Evolutionary conservation across 2,113 vertebrate genomes (phyloP).

Genomic region (Plotosus lineatus): DNA sequence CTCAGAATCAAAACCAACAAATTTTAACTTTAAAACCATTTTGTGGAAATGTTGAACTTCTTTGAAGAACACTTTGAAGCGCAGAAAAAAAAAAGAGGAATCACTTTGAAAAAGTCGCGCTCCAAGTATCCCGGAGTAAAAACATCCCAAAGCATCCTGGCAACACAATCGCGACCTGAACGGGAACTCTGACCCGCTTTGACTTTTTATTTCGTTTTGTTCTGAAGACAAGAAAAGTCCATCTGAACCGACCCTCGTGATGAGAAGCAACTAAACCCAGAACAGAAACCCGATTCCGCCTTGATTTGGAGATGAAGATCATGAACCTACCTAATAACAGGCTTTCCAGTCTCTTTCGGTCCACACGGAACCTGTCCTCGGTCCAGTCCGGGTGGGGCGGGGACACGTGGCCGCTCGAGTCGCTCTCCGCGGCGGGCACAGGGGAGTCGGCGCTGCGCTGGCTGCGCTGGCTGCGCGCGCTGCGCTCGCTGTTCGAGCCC

Average conservation of each 20-base stretch:
- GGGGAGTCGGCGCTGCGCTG: slow-evolving; percentile 92
- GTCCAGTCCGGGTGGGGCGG: slow-evolving; percentile 87
- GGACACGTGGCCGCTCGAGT: slow-evolving; percentile 75
- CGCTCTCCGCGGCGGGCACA: slow-evolving; percentile 84
- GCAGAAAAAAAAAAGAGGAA: no score
- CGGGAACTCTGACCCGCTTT: no score
- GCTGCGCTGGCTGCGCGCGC: no score
- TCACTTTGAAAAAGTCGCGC: no score
- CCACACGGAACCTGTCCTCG: slow-evolving; percentile 96
- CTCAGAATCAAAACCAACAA: no score
- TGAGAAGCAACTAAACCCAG: not conserved
- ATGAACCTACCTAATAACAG: slow-evolving; percentile 93
- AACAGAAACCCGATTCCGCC: not conserved
- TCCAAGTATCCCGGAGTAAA: no score
- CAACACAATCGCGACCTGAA: no score
- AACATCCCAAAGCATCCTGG: no score
- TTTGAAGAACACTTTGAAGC: no score
- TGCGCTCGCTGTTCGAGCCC: slow-evolving; percentile 92
- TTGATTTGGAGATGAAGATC: not conserved
- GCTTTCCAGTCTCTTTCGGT: slow-evolving; percentile 94
- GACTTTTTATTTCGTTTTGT: no score
- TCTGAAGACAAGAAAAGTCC: not conserved
- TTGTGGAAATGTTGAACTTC: no score
- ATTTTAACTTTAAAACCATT: no score
- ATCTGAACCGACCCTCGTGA: not conserved